phyloP scores from a whole-genome alignment of 92 coral and sea anemone genomes.

The Epizoanthus stellaris region DNA sequence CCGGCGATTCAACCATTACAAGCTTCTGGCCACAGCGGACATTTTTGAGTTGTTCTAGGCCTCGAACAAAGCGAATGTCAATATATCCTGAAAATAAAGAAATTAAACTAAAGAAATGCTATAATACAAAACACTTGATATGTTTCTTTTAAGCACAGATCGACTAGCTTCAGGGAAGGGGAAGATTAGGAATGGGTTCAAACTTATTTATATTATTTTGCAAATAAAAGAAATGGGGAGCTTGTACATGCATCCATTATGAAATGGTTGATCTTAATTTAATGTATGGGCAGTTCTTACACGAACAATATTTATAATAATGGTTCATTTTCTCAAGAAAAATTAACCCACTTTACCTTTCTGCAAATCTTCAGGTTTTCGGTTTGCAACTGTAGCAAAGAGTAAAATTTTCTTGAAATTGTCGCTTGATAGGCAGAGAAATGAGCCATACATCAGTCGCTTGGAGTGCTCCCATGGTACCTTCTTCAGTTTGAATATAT shows the following conservation, averaged over 20 bases:
- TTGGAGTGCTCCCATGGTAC: conserved; percentile 87
- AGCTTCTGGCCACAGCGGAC: conserved; percentile 42
- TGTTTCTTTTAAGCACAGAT: background rate
- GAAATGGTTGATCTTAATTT: too few relatives aligned
- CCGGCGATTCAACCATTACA: conserved; percentile 90
- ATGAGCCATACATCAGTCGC: conserved; percentile 83
- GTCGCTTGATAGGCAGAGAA: conserved; percentile 88
- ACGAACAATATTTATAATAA: too few relatives aligned
- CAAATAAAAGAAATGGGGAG: too few relatives aligned
- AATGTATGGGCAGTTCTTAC: too few relatives aligned
- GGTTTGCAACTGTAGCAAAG: conserved; percentile 89
- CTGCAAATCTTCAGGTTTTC: conserved; percentile 72
- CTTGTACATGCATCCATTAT: too few relatives aligned
- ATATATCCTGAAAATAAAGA: conserved; percentile 36
- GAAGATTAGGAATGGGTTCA: too few relatives aligned
- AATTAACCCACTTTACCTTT: conserved; percentile 38
- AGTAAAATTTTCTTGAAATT: conserved; percentile 71
- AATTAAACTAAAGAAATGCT: background rate
- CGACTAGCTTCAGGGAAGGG: background rate
- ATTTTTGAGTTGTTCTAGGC: conserved; percentile 26
- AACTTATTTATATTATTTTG: too few relatives aligned
- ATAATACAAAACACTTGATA: background rate
- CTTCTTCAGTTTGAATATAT: conserved; percentile 43
- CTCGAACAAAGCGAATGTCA: conserved; percentile 81
- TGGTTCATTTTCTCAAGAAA: too few relatives aligned